These are phyloP conservation scores for Montifringilla adamsi DNA, from an alignment of 2,113 vertebrate genomes.

Conservation along the genomic window DNA sequence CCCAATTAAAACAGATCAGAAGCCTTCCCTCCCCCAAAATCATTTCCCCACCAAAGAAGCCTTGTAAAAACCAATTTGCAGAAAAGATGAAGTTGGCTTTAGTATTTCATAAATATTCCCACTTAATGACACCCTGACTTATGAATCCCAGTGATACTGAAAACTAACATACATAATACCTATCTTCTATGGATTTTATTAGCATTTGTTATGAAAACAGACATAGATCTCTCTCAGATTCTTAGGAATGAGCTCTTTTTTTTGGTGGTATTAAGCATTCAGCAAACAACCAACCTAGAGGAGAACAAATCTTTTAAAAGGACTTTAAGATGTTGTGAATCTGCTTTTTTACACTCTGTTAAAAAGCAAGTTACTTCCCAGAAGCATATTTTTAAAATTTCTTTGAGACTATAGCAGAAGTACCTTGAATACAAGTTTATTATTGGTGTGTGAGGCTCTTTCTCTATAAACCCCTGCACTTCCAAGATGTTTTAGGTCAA, in stretches of 20 bases:
- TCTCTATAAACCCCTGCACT: neutral
- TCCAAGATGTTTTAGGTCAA: neutral
- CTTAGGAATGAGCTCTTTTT: neutral
- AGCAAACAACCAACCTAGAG: neutral
- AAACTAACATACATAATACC: neutral
- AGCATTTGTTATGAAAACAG: neutral
- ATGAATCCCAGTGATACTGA: neutral
- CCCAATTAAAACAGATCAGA: neutral
- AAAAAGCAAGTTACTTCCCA: neutral
- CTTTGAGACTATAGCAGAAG: neutral
- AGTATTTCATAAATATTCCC: neutral
- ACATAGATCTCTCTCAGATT: neutral
- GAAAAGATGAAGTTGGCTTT: neutral
- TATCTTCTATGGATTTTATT: neutral
- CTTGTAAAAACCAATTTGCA: neutral
- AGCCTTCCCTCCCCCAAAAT: neutral
- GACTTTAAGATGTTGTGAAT: neutral
- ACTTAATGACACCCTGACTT: neutral
- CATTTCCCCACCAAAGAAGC: neutral
- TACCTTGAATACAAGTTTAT: neutral
- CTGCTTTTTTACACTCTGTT: neutral
- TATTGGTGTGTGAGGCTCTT: neutral
- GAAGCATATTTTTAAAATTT: neutral
- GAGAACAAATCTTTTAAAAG: neutral
- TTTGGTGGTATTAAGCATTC: neutral